Evolutionary conservation across 2,888 invertebrate species (phyloP), one percentile per base, ranked within the genome.

Genomic region (Lasioglossum morio): DNA sequence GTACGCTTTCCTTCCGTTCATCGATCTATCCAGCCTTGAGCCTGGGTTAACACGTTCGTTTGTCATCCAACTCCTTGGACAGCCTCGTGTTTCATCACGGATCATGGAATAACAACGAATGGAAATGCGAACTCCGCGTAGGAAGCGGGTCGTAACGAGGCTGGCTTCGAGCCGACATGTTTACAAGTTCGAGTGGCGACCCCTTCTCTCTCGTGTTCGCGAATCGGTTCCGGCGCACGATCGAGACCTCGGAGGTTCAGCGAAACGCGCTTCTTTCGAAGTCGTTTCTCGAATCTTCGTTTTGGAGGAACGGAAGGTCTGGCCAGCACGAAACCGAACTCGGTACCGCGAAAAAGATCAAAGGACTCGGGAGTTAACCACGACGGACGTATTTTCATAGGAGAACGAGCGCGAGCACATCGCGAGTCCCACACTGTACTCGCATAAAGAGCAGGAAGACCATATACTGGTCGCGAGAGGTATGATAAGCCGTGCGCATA

Each of bases 401-500:
- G 81, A 81, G 86, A 89, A 82, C 74, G 76, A 85, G 81, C 73
- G 53, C 72, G 46, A 48, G 74, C 74, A 79, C 82, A 73, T 83
- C 79, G 82, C 80, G 16, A 79, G 79, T 82, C 70, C 77, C 81
- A 85, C 72, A 78, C 79, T 23, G 80, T 86, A 82, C 60, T 91
- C 90, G 91, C 92, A 92, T 92, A 93, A 93, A 92, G 92, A 92
- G 92, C 92, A 93, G 92, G 93, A 94, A 93, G 94, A 94, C 90
- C 92, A 87, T 92, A 93, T 90, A 93, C 88, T 89, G 89, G 85
- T 88, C 88, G 91, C 87, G 81, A 84, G 87, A 88, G 84, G 83
- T 89, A 90, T 92, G 93, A 93, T 93, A 93, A 93, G 93, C 89
- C 88, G 88, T 87, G 90, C 91, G 88, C 94, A 92, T 92, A 93